phyloP scores from a whole-genome alignment of 2,113 vertebrate genomes.

The Cheilinus undulatus region DNA sequence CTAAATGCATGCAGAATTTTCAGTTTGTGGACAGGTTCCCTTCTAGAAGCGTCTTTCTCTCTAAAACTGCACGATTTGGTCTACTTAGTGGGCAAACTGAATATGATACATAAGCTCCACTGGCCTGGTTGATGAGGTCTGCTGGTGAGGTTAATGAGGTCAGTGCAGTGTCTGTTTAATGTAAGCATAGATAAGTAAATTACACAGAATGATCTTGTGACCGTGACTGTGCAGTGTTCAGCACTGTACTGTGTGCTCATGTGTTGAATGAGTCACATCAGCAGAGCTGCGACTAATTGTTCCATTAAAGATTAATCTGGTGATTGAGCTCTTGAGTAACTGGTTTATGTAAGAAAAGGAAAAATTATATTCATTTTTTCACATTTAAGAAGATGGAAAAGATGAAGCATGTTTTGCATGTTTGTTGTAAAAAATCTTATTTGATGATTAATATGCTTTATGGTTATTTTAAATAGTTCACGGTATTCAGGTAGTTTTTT shows the following conservation, averaged over 20 bases:
- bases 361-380: too few relatives aligned
- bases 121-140: too few relatives aligned
- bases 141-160: neutral
- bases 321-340: neutral
- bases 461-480: too few relatives aligned
- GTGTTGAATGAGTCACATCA: neutral
- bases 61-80: neutral
- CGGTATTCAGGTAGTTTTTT: too few relatives aligned
- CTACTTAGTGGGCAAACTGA: neutral
- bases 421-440: too few relatives aligned
- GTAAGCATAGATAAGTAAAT: neutral
- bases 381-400: too few relatives aligned
- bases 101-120: neutral
- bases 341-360: neutral
- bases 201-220: neutral
- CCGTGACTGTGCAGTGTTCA: slow-evolving; percentile 2
- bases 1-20: neutral
- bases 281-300: neutral
- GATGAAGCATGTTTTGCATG: too few relatives aligned
- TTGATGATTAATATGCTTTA: too few relatives aligned
- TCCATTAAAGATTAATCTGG: neutral
- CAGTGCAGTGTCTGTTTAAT: slow-evolving; percentile 9
- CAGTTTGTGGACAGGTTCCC: neutral
- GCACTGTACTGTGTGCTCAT: neutral
- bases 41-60: neutral